Evolutionary conservation across 2,888 invertebrate genomes (phyloP), one percentile per base, ranked within the genome.

Genomic region (Seira musarum): DNA sequence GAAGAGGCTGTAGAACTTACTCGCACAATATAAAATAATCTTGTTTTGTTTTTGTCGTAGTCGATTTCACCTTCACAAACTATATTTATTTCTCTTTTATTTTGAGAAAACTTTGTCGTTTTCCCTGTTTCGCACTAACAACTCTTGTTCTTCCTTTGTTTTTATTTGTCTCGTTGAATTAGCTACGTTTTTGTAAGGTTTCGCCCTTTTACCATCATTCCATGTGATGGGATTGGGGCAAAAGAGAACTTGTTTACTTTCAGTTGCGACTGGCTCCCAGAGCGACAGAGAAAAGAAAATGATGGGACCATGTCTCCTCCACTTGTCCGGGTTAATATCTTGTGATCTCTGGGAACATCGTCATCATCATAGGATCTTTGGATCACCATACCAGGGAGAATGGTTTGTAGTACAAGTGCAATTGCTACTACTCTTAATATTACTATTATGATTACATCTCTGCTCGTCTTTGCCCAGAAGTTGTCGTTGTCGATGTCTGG

Each of bases 161-260:
- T 30, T 78, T 78, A 67, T 30, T 72, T 73, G 69, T 79, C 79
- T 49, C 68, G 49, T 65, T 68, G 64, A 69, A 73, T 73, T 25
- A 68, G 53, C 57, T 25, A 67, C 49, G 60, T 60, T 71, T 61
- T 24, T 63, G 46, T 30, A 63, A 24, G 8, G 40, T 71, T 46
- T 35, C 24, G 30, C 46, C 21, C 71, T 71, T 71, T 71, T 63
- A 63, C 22, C 35, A 60, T 63, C 19, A 71, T 71, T 71, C 10
- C 22, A 71, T 6, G 19, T 70, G 70, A 71, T 71, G 40, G 71
- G 63, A 24, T 63, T 35, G 22, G 63, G 40, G 63, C 70, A 17
- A 53, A 17, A 53, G 30, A 30, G 30, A 30, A 8, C 30, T 30
- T 30, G 30, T 30, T 30, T 30, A 30, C 30, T 30, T 30, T 30